phyloP scores from a whole-genome alignment of 64 coral and sea anemone genomes.

The Montipora foliosa region DNA sequence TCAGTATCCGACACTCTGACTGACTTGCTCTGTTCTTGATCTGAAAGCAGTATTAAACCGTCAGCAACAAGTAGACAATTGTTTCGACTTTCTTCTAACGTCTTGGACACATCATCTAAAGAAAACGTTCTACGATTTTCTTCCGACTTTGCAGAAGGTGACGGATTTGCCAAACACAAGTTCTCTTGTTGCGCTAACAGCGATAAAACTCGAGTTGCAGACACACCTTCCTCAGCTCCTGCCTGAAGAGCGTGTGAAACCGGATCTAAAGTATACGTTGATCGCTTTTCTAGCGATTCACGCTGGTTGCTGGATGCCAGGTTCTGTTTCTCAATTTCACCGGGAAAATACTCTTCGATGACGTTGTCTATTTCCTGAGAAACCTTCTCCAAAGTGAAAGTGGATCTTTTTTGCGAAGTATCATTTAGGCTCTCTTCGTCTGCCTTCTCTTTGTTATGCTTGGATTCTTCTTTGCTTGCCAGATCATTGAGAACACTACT shows the following conservation, averaged over 20 bases:
- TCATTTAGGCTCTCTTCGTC: neutral
- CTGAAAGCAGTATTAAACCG: neutral
- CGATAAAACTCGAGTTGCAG: neutral
- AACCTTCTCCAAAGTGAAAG: constrained; percentile 37
- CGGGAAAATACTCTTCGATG: constrained; percentile 3
- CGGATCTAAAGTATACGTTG: constrained; percentile 23
- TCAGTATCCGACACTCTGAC: neutral
- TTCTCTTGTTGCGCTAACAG: constrained; percentile 9
- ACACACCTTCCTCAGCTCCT: neutral
- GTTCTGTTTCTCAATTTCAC: neutral
- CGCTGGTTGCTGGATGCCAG: too few relatives aligned
- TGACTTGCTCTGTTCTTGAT: constrained; percentile 8
- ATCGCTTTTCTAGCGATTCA: constrained; percentile 1
- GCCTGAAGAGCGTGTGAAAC: constrained; percentile 14
- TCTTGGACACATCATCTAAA: constrained; percentile 47
- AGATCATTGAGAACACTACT: constrained; percentile 51
- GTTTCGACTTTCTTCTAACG: constrained; percentile 22
- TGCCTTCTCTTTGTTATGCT: neutral
- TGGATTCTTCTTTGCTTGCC: neutral
- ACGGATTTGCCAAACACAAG: neutral
- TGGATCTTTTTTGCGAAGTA: constrained; percentile 2
- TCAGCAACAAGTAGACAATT: neutral
- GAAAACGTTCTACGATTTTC: constrained; percentile 48
- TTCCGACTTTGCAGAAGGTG: too few relatives aligned
- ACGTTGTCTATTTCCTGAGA: constrained; percentile 7